A percentile compares a stretch with the other conserved stretches of the same genome.
Evolutionary conservation across 2,797 vertebrate species (phyloP).

Genomic region (Jordanella pulchra): DNA sequence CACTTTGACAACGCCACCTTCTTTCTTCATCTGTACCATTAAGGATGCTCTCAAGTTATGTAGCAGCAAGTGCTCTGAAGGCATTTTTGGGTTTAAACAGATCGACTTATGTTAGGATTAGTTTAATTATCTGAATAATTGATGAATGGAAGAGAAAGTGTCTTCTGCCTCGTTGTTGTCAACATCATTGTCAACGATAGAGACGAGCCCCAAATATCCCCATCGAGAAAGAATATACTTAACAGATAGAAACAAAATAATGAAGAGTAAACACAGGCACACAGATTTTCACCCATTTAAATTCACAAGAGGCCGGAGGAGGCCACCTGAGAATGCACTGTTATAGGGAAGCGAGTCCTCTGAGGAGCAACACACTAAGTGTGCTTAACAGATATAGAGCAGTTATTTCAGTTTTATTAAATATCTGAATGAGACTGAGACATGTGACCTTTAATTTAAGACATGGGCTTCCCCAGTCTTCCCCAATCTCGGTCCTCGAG

Average conservation of each 20-base stretch:
- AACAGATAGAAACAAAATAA: constrained; percentile 41
- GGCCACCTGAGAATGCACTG: constrained; percentile 47
- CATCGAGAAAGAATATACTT: constrained; percentile 31
- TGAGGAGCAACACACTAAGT: constrained; percentile 5
- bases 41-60: not conserved
- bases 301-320: constrained; percentile 32
- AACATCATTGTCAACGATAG: constrained; percentile 33
- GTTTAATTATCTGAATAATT: not conserved
- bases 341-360: constrained; percentile 33
- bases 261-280: constrained; percentile 35
- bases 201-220: constrained; percentile 11
- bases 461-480: not conserved
- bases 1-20: not conserved
- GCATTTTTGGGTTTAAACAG: not conserved
- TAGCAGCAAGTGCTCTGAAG: not conserved
- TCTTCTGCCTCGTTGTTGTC: constrained; percentile 34
- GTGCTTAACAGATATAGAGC: not conserved
- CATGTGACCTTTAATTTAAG: not conserved
- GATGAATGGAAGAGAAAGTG: constrained; percentile 6
- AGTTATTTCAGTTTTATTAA: not conserved
- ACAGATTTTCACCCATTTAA: constrained; percentile 31
- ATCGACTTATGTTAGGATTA: not conserved
- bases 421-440: not conserved
- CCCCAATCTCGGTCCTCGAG: too few relatives aligned
- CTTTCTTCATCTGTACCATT: not conserved